These are phyloP conservation scores for Drosophila kanapiae DNA, from an alignment of 1,140 invertebrate genomes.

Conservation along the genomic window DNA sequence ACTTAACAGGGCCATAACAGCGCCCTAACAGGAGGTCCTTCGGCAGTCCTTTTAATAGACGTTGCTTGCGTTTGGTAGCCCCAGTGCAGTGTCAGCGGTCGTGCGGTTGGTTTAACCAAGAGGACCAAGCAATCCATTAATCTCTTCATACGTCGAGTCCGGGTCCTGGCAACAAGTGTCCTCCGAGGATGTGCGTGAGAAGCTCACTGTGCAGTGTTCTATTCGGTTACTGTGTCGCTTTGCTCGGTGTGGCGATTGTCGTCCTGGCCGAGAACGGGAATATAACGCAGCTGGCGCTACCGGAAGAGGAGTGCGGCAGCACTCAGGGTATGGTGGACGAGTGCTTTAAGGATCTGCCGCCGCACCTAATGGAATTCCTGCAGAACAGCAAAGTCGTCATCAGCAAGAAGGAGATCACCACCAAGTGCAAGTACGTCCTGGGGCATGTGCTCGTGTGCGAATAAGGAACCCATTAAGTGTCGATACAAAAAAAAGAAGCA, in stretches of 20 bases:
- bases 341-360: constrained; percentile 82
- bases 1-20: constrained; percentile 53
- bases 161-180: constrained; percentile 64
- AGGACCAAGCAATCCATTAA: neutral
- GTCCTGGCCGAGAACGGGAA: constrained; percentile 26
- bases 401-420: constrained; percentile 71
- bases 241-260: constrained; percentile 15
- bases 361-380: constrained; percentile 79
- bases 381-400: constrained; percentile 76
- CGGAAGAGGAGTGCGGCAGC: constrained; percentile 62
- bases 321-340: constrained; percentile 79
- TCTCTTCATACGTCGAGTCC: constrained; percentile 9
- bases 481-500: neutral
- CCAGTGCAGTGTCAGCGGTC: constrained; percentile 49
- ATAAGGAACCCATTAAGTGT: constrained; percentile 6
- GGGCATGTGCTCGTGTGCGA: neutral
- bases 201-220: constrained; percentile 25
- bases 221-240: constrained; percentile 23
- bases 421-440: constrained; percentile 79
- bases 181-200: constrained; percentile 34
- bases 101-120: constrained; percentile 16
- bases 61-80: neutral
- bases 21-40: constrained; percentile 21
- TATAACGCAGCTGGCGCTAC: constrained; percentile 13
- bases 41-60: constrained; percentile 38